Conservation (phyloP, 2,113 vertebrate genomes). For the Fregata magnificens region DNA sequence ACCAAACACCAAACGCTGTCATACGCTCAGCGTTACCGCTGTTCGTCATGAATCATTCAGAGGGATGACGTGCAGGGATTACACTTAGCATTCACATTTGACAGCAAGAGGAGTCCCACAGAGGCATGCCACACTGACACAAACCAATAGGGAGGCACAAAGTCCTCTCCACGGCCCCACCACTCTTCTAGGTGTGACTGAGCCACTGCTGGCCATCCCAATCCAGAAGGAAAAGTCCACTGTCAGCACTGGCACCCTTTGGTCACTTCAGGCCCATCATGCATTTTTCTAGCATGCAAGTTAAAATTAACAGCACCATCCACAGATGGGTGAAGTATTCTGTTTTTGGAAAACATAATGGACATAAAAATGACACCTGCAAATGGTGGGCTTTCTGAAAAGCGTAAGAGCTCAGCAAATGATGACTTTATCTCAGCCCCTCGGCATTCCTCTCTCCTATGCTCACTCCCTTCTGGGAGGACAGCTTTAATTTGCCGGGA, state of each 20-base stretch:
- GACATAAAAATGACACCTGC: neutral
- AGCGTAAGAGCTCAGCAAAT: neutral
- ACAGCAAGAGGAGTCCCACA: neutral
- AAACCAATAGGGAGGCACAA: neutral
- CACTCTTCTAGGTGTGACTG: neutral
- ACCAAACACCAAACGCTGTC: neutral
- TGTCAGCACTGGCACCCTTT: neutral
- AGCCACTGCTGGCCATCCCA: neutral
- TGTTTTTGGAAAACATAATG: neutral
- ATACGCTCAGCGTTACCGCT: neutral
- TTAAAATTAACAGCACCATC: neutral
- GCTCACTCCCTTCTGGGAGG: neutral
- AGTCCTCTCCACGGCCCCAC: neutral
- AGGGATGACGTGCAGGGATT: neutral
- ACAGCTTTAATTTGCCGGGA: neutral
- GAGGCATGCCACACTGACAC: neutral
- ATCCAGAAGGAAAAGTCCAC: neutral
- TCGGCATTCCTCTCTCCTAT: neutral
- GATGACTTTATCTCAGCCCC: neutral
- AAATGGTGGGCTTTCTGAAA: neutral
- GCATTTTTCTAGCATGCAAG: neutral
- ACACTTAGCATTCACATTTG: neutral
- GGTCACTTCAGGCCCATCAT: neutral
- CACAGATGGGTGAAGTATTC: neutral
- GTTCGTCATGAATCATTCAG: neutral